A percentile compares a stretch with the other conserved stretches of the same genome.
These are phyloP conservation scores for Phanerotoma sp. DNA, from an alignment of 2,888 invertebrate genomes.

Conservation along the genomic window DNA sequence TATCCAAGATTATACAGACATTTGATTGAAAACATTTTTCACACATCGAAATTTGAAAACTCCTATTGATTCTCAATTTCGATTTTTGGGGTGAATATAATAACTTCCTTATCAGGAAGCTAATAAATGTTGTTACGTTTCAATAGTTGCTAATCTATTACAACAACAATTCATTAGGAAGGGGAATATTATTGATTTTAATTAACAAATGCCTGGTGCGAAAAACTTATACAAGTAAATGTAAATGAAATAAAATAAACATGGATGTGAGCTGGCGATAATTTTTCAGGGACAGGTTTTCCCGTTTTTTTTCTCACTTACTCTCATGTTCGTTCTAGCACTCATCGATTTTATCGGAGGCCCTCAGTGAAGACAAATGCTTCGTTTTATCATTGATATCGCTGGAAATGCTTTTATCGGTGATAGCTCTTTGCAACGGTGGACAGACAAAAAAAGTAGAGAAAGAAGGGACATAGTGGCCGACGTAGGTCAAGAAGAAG, in stretches of 20 bases:
- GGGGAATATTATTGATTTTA: no score
- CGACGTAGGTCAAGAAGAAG: constrained; percentile 14
- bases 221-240: constrained; percentile 25
- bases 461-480: background rate
- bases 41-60: no score
- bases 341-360: constrained; percentile 36
- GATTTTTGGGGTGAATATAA: no score
- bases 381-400: constrained; percentile 39
- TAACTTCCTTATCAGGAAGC: no score
- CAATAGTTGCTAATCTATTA: no score
- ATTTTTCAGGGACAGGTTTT: constrained; percentile 15
- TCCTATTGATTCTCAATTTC: no score
- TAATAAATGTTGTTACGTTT: no score
- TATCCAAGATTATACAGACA: no score
- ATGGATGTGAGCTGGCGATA: constrained; percentile 22
- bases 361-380: constrained; percentile 33
- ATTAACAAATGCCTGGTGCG: no score
- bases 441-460: constrained; percentile 9
- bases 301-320: constrained; percentile 9
- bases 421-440: constrained; percentile 33
- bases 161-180: no score
- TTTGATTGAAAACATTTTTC: no score
- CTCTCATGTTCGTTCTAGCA: constrained; percentile 16
- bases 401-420: constrained; percentile 38
- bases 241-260: constrained; percentile 21